A percentile compares a stretch with the other conserved stretches of the same genome.
Conservation (phyloP, 2,113 vertebrate species). For the Charina bottae region DNA sequence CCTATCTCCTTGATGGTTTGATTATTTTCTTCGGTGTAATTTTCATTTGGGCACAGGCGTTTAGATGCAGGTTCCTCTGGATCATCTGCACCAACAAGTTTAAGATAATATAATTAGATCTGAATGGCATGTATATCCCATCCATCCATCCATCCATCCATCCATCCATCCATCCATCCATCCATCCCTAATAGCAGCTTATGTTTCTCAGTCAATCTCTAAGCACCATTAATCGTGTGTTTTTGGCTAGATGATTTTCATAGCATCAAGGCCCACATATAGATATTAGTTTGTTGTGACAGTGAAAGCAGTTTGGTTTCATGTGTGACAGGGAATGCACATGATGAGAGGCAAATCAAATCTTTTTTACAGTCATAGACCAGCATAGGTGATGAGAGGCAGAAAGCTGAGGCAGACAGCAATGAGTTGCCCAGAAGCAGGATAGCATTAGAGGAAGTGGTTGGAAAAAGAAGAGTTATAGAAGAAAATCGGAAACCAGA, state of each 20-base stretch:
- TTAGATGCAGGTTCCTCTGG: constrained; percentile 82
- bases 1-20: constrained; percentile 41
- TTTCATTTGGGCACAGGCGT: constrained; percentile 70
- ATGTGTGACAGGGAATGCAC: background rate
- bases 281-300: background rate
- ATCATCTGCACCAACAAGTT: constrained; percentile 68
- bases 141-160: no score
- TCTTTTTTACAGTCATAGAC: background rate
- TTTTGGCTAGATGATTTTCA: background rate
- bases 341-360: background rate
- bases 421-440: background rate
- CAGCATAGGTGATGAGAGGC: background rate
- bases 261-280: background rate
- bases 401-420: background rate
- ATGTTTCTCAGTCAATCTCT: background rate
- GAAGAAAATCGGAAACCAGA: background rate
- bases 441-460: background rate
- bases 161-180: background rate
- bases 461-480: background rate
- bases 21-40: constrained; percentile 44
- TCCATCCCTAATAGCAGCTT: background rate
- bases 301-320: background rate
- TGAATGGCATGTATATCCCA: background rate
- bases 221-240: background rate
- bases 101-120: background rate